Evolutionary conservation across 2,113 vertebrate genomes (phyloP), one percentile per base, ranked within the genome.

Genomic region (Pagrus major): DNA sequence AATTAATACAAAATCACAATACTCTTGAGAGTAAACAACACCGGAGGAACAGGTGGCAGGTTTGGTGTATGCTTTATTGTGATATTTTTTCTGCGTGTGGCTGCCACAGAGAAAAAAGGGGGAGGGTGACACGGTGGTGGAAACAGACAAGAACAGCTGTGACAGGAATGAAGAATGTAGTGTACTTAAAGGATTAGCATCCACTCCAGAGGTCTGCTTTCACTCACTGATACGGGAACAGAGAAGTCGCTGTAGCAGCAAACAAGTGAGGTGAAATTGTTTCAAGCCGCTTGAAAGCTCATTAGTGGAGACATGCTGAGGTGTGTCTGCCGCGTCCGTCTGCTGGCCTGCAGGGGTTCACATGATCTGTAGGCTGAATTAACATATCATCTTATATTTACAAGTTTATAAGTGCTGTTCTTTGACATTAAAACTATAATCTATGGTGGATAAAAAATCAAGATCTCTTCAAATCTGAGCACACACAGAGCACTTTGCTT

Each of bases 81-180:
- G 33, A 75, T 72, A n/a, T 42, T 80, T 69, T 47, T 29, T 61
- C 15, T 61, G 68, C 64, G 59, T 55, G 33, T 10, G 16, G 44
- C 25, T 67, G 31, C 55, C n/a, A 25, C 65, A 76, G 51, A 42
- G 58, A 11, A 29, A 80, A 51, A 59, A 91, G 88, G 90, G 80
- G 81, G 87, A 84, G 84, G 87, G n/a, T 74, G 89, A 75, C 78
- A 88, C 86, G 73, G 59, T 78, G 90, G 90, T 92, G 27, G 81
- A 92, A 95, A 97, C 58, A 42, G 96, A 96, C 94, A 91, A 93
- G 86, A 91, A 90, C 97, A 98, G 96, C 96, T 92, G 91, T 70
- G 25, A 80, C 72, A 79, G 90, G 93, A 95, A 95, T 90, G 92
- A 78, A 94, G 87, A 92, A 74, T 79, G 89, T 88, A 88, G 90